phyloP scores from a whole-genome alignment of 2,888 invertebrate species.

The Latrodectus hesperus region DNA sequence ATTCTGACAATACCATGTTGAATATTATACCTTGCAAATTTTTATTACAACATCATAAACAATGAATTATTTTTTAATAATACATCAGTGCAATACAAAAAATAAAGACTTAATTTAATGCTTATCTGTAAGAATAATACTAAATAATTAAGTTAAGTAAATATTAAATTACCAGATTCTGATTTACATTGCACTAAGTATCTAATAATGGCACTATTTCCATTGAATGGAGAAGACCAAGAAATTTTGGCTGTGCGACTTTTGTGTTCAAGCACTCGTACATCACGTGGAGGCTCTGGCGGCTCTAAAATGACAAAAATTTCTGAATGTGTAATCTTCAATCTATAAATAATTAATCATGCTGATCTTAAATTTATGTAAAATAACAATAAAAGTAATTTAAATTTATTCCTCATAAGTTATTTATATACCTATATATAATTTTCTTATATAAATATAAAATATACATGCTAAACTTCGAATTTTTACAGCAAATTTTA shows the following conservation, averaged over 20 bases:
- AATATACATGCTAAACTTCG: too few species aligned
- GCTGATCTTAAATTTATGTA: too few species aligned
- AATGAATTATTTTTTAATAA: too few species aligned
- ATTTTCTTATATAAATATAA: too few species aligned
- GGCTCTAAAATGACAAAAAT: slow-evolving; percentile 78
- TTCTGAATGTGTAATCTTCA: background rate
- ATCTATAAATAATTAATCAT: background rate
- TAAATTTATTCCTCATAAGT: background rate
- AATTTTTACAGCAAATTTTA: too few species aligned
- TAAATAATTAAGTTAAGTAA: too few species aligned
- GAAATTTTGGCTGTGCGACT: slow-evolving; percentile 85
- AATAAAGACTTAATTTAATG: background rate
- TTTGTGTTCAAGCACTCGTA: slow-evolving; percentile 82
- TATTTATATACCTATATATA: too few species aligned
- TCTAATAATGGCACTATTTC: slow-evolving; percentile 75
- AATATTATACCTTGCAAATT: too few species aligned
- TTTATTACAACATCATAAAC: too few species aligned
- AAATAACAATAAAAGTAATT: background rate
- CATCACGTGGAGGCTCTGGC: slow-evolving; percentile 82
- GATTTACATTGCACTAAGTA: slow-evolving; percentile 81
- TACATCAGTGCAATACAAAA: background rate
- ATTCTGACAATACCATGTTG: too few species aligned
- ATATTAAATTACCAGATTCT: slow-evolving; percentile 69
- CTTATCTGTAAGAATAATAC: too few species aligned
- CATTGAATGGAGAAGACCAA: slow-evolving; percentile 82